Percentiles rank a stretch among this genome's conserved stretches.
These are phyloP conservation scores for Mechanitis mazaeus DNA, from an alignment of 2,888 invertebrate genomes.

Conservation along the genomic window DNA sequence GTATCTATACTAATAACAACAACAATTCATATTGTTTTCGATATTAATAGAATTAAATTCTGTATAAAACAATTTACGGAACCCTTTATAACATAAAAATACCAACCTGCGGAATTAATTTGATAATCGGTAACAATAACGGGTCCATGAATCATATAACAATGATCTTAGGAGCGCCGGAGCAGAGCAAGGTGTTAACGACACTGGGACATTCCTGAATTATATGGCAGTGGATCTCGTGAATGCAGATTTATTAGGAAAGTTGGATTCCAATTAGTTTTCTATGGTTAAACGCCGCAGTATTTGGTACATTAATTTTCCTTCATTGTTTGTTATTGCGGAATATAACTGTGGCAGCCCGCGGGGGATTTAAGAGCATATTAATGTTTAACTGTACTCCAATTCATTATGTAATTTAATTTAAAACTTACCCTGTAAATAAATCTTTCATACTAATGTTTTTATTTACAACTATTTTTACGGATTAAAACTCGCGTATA, in stretches of 20 bases:
- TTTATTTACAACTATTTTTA: too few species aligned
- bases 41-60: neutral
- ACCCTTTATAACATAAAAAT: slow-evolving; percentile 49
- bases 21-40: neutral
- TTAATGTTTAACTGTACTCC: slow-evolving; percentile 2
- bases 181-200: slow-evolving; percentile 59
- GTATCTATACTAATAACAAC: too few species aligned
- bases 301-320: slow-evolving; percentile 26
- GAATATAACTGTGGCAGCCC: slow-evolving; percentile 13
- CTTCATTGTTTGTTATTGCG: slow-evolving; percentile 12
- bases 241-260: slow-evolving; percentile 58
- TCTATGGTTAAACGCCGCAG: slow-evolving; percentile 38
- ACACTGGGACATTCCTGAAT: slow-evolving; percentile 40
- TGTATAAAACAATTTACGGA: slow-evolving; percentile 48
- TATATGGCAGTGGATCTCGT: slow-evolving; percentile 37
- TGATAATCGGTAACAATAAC: slow-evolving; percentile 65
- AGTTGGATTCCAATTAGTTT: slow-evolving; percentile 67
- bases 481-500: too few species aligned
- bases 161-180: slow-evolving; percentile 43
- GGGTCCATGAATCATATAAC: slow-evolving; percentile 65
- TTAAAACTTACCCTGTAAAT: too few species aligned
- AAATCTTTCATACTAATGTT: too few species aligned
- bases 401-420: neutral
- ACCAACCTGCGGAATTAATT: slow-evolving; percentile 64
- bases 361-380: slow-evolving; percentile 14